Base-by-base conservation (phyloP, 1,140 invertebrate species). In the Zaprionus lachaisei region DNA sequence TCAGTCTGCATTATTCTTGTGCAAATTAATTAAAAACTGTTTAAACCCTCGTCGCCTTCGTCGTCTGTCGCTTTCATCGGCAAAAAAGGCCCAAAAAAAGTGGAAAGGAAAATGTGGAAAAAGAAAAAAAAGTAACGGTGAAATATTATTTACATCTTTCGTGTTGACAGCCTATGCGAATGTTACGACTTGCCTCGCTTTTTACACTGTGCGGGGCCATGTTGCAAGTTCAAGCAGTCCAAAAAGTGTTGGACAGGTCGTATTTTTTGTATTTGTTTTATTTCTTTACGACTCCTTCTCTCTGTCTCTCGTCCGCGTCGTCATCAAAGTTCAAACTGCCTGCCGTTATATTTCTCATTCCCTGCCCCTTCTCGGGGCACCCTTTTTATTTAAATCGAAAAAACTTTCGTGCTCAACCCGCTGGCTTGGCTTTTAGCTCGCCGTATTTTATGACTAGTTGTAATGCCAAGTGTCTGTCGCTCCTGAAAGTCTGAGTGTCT, bases 321-420 rank as follows among this genome's bases (percentile, higher is more conserved):
- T 64, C 73, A 89, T 87, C 81, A 89, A 83, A 87, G 78, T 89
- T 87, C 62, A 83, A 89, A 89, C 68, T 89, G 75, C 75, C 75
- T 64, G 73, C 77, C 84, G 80, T 81, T 77, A 80, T 74, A 81
- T 81, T 85, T 71, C 28, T 20, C 20, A n/a, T 12, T 11, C 11
- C 22, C 24, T 26, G 15, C 6, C 15, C 15, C 31, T 0, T 14
- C 34, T 31, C 1, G 14, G 47, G 20, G 47, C 54, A 55, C 62
- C 70, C 80, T 66, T 87, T 87, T 83, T 83, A 87, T 87, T 89
- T 87, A 87, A 89, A 87, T 87, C 83, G 83, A 89, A 87, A 69
- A 80, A 80, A 73, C 63, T 79, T 79, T 79, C 17, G n/a, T 56
- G 28, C 54, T 12, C 34, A 57, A 58, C 65, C 34, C 31, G 20